Base-by-base conservation (phyloP, 2,797 vertebrate species). In the Tamandua tetradactyla region DNA sequence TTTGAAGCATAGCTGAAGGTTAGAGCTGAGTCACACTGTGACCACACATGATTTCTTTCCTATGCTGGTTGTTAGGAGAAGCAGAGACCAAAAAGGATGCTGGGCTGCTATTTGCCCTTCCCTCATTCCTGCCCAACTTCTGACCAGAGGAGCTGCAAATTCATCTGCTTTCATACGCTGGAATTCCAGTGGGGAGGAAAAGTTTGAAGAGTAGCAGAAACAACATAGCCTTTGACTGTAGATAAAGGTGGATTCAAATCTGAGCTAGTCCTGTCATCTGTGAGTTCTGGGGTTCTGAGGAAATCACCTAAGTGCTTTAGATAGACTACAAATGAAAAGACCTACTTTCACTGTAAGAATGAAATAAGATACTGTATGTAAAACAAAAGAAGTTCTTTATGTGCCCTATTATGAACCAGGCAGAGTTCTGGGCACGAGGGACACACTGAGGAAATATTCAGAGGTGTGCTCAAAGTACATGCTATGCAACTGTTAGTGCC, bases 21-120 rank as follows among this genome's bases (percentile, higher is more conserved):
- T 0, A 13, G 22, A 23, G 10, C 1, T 4, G 2, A 4, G 69
- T 62, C 23, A 12, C 44, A 13, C 22, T 1, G 7, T 22, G 15
- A 2, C 44, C 14, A 42, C 47, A 32, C 2, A 0, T 12, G 3
- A 35, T 2, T 32, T 40, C 75, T 82, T 35, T 20, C 9, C 32
- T 10, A 4, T 0, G 7, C 3, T 52, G 32, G 17, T 15, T 23
- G 55, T 5, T 3, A 30, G 71, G 59, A 2, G 5, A 25, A 55
- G 2, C 0, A 0, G 40, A 89, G 35, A 40, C 55, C 10, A 0
- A n/a, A 35, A 23, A 32, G 8, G 18, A 10, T 0, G 4, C 71
- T 11, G 32, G 37, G 3, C 9, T 37, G 32, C 32, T 13, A 2
- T 2, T 3, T 18, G 35, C 22, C 25, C 6, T 35, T 25, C 68